Base-by-base conservation (phyloP, 2,888 invertebrate genomes). In the Tetragonula carbonaria region DNA sequence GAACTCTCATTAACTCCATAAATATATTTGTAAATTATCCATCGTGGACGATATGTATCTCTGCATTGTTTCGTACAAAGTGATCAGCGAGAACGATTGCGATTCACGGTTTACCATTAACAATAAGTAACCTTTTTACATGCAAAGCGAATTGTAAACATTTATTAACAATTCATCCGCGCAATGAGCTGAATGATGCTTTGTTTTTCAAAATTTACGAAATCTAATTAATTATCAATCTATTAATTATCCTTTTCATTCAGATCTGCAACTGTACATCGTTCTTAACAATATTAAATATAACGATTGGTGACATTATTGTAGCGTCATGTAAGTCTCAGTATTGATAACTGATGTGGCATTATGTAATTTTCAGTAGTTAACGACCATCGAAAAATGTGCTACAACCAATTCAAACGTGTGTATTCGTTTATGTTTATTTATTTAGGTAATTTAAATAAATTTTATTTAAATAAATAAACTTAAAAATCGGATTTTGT, bases 1-100 rank as follows among this genome's bases (percentile, higher is more conserved):
- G 85, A 90, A 91, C 83, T 90, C 82, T 90, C 87, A 87, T 88
- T 85, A 88, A 90, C 78, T 88, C 70, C 85, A 81, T 88, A 80
- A 80, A 73, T 88, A 70, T 89, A 89, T 84, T 80, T 84, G 70
- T 87, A 88, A 86, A 80, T 66, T 77, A 82, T 74, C 66, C 74
- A 87, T 85, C 74, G 74, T 72, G 79, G 75, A 88, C 65, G 74
- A 86, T 82, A 83, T 73, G 80, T 85, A 81, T 86, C 82, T 84
- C 77, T 84, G 81, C 81, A 84, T 86, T 73, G 74, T 71, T 75
- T 74, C 72, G 82, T 78, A 74, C 81, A 71, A 74, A 80, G 77
- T 82, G 82, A 59, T 75, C 70, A 62, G 33, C 65, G 84, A 84
- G 80, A 70, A 81, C 74, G 78, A 71, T 72, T 50, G n/a, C 3